Evolutionary conservation across 1,140 invertebrate genomes (phyloP), one percentile per base, ranked within the genome.

Genomic region (Dreissena polymorpha): DNA sequence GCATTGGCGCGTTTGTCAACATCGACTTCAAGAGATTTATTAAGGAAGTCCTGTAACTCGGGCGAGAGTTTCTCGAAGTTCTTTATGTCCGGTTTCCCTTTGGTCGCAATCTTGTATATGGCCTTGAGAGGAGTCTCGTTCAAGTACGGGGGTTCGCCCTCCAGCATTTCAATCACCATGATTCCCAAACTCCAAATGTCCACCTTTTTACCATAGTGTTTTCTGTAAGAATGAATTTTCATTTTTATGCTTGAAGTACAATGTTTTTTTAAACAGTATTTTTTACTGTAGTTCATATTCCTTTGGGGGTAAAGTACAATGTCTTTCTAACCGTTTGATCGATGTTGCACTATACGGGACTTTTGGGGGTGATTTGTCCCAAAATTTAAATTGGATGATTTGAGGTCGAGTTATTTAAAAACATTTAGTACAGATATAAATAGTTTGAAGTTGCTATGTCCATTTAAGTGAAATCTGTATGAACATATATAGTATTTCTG

Each of bases 1-100:
- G 97, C 97, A 68, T 96, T 96, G 25, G 97, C 96, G 87, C 98
- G 95, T 90, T 96, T 95, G 50, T 99, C 97, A n/a, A 99, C 87
- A 91, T 99, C 97, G n/a, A 99, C 98, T 93, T 99, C 98, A 86
- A 99, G 95, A 94, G 98, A 99, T 91, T 97, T 95, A 94, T 99
- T 98, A 86, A 99, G 95, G 94, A 99, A 99, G 93, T 99, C 97
- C 94, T 98, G 97, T 94, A 99, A 99, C 85, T 97, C 95, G 84
- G 95, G 94, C 68, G 97, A 98, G 57, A 99, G 94, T 93, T 98
- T 99, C 80, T 99, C 97, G 90, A 98, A 97, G 90, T 99, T 97
- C 92, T 99, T 99, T 88, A 92, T 88, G 53, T 90, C 89, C 0
- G 93, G 93, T 85, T 92, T 93, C 50, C 93, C 92, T 72, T 92